Conservation (phyloP, 2,113 vertebrate species). For the Platanista minor region DNA sequence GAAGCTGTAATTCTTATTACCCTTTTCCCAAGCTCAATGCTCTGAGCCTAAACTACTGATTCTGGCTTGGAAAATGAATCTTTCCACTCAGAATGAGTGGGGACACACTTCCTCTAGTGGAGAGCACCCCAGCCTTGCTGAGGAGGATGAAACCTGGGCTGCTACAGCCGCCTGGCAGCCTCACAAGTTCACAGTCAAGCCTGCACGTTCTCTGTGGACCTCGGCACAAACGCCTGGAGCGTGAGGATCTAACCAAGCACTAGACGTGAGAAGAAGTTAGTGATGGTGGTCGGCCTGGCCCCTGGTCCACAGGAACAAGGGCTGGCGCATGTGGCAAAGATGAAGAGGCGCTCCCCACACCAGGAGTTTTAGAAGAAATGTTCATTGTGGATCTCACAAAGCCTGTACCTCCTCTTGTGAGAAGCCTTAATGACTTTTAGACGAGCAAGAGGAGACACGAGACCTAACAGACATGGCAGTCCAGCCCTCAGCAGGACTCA, state of each 20-base stretch:
- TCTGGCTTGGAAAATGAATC: background rate
- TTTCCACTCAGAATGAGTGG: background rate
- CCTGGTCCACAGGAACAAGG: background rate
- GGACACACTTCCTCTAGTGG: background rate
- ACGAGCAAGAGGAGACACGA: background rate
- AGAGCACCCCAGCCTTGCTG: background rate
- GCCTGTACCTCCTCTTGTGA: background rate
- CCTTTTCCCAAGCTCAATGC: background rate
- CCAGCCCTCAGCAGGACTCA: background rate
- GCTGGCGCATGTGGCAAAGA: background rate
- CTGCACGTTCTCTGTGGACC: background rate
- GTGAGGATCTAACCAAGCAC: background rate
- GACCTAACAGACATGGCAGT: background rate
- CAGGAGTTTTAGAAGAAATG: background rate
- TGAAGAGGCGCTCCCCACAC: background rate
- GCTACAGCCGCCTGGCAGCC: background rate
- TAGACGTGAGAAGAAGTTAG: background rate
- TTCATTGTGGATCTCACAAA: background rate
- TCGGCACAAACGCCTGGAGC: accelerated
- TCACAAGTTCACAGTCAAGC: background rate
- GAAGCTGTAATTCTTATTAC: background rate
- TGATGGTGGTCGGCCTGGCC: background rate
- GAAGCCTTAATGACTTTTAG: background rate
- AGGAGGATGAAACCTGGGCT: background rate
- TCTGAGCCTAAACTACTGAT: conserved; percentile 19